A percentile compares a stretch with the other conserved stretches of the same genome.
phyloP scores from a whole-genome alignment of 2,113 vertebrate species.

The Coregonus clupeaformis region DNA sequence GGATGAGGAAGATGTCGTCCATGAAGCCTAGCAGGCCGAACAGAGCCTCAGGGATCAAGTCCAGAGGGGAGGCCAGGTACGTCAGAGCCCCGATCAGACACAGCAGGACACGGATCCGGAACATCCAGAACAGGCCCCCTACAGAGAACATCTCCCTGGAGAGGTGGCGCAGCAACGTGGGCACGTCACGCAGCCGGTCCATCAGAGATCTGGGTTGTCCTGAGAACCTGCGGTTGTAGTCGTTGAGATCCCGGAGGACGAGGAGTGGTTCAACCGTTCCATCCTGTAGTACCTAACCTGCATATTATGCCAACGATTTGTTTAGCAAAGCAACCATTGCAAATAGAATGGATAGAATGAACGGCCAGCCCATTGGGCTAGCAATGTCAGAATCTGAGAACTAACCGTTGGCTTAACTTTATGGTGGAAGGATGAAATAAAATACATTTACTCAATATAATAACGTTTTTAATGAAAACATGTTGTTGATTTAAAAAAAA shows the following conservation, averaged over 20 bases:
- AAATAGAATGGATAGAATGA: no score
- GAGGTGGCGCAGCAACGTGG: constrained; percentile 92
- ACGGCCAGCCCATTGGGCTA: no score
- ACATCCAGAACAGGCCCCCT: constrained; percentile 98
- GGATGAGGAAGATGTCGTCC: constrained; percentile 97
- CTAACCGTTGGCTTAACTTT: no score
- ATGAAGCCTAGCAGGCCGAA: constrained; percentile 97
- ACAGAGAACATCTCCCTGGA: constrained; percentile 97
- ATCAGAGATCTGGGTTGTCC: constrained; percentile 93
- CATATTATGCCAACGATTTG: no score
- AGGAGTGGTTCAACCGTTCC: constrained; percentile 73
- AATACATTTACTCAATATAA: no score
- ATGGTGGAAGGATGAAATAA: no score
- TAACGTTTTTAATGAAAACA: no score
- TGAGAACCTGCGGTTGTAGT: constrained; percentile 95
- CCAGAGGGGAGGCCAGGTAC: constrained; percentile 91
- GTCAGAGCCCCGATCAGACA: constrained; percentile 90
- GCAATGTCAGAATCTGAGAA: no score
- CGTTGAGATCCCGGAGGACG: constrained; percentile 83
- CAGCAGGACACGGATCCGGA: constrained; percentile 93
- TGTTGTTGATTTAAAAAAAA: no score
- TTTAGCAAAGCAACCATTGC: no score
- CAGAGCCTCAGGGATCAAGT: constrained; percentile 94
- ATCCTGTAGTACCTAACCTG: no score
- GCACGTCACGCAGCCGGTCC: constrained; percentile 93